Evolutionary conservation across 2,888 invertebrate genomes (phyloP).

Genomic region (Heliothis peltigera): DNA sequence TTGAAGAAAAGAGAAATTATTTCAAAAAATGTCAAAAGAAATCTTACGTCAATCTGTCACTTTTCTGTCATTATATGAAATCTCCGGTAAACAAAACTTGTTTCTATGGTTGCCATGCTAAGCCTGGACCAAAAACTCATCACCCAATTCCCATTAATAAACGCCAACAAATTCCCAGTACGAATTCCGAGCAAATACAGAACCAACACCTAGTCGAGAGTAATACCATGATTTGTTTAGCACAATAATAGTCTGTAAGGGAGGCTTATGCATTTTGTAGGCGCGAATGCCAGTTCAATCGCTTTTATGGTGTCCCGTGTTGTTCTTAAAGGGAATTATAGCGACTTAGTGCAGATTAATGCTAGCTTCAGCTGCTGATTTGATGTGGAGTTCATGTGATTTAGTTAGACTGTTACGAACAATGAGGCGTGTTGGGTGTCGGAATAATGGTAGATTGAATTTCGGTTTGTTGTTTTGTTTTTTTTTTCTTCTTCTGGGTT

Average conservation of each 20-base stretch:
- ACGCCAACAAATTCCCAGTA: not conserved
- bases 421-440: conserved; percentile 31
- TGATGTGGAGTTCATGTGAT: conserved; percentile 57
- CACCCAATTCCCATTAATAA: not conserved
- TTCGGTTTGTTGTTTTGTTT: conserved; percentile 17
- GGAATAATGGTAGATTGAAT: conserved; percentile 11
- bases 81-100: no score
- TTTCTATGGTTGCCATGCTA: no score
- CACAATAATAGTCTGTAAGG: conserved; percentile 68
- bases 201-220: conserved; percentile 24
- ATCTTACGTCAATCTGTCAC: no score
- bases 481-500: conserved; percentile 10
- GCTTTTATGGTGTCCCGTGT: conserved; percentile 70
- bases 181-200: conserved; percentile 34
- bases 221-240: conserved; percentile 74
- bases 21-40: no score
- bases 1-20: no score
- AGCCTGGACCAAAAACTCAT: not conserved
- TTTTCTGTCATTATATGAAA: no score
- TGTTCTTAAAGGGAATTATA: conserved; percentile 67
- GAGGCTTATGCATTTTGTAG: conserved; percentile 71
- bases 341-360: conserved; percentile 50
- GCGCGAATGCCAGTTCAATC: conserved; percentile 70
- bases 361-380: conserved; percentile 52
- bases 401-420: conserved; percentile 38